Base-by-base conservation (phyloP, 2,888 invertebrate genomes). In the Megaustenia siamemsis region DNA sequence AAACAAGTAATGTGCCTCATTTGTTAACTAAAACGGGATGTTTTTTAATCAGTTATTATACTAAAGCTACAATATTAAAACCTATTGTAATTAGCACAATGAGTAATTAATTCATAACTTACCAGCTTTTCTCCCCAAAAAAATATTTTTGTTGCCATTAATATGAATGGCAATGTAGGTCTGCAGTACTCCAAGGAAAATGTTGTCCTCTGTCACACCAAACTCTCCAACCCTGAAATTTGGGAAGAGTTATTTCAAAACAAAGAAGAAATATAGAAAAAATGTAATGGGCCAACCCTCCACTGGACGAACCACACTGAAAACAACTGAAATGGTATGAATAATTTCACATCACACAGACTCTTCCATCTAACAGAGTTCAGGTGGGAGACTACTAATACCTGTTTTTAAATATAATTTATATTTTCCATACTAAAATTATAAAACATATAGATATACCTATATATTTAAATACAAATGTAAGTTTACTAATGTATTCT, bases 211-310 rank as follows among this genome's bases (percentile, higher is more conserved):
- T 32, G 81, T 35, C 6, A 85, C 56, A 85, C 76, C 63, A 40
- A 85, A 32, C 21, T 81, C 81, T 32, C 85, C 81, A 81, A 76
- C 81, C 66, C 85, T 85, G 68, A 38, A 78, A 78, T n/a, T 28
- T 40, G n/a, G 71, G 66, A n/a, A 69, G 1, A 18, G 35, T 40
- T 43, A 35, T 49, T n/a, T 21, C 4, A 32, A 77, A 28, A 56
- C 2, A n/a, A n/a, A n/a, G n/a, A n/a, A n/a, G n/a, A 24, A 56
- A 35, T n/a, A 18, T 40, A 15, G 24, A 76, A 32, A 35, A 38
- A 10, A 12, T 60, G 28, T 60, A 5, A 45, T 43, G 28, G 38
- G 35, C 24, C n/a, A 75, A 60, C 63, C n/a, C 56, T 60, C 28
- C 56, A 35, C 77, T 77, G 24, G 32, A 4, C 49, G 73, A 73